Evolutionary conservation across 2,888 invertebrate genomes (phyloP).

Genomic region (Tuta absoluta): DNA sequence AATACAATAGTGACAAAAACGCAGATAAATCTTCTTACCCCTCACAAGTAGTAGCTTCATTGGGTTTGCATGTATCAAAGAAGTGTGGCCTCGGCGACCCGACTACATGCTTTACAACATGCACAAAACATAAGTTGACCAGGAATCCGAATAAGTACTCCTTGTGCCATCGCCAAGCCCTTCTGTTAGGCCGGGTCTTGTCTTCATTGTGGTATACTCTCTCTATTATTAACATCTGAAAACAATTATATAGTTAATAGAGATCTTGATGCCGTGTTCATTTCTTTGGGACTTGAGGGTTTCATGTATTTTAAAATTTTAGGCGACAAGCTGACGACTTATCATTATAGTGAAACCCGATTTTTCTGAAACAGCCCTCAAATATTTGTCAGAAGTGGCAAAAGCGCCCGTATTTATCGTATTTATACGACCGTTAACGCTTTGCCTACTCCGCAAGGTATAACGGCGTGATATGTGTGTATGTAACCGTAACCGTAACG

Average conservation of each 20-base stretch:
- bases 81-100: constrained; percentile 90
- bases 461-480: too few species aligned
- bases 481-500: too few species aligned
- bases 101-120: constrained; percentile 82
- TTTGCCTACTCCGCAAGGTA: too few species aligned
- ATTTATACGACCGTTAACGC: too few species aligned
- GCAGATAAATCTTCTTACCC: constrained; percentile 44
- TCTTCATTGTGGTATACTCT: constrained; percentile 49
- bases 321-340: too few species aligned
- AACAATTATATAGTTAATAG: background rate
- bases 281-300: too few species aligned
- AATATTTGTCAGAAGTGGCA: too few species aligned
- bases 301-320: too few species aligned
- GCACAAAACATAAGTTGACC: constrained; percentile 80
- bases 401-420: too few species aligned
- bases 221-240: constrained; percentile 67
- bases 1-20: background rate
- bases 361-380: too few species aligned
- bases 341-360: too few species aligned
- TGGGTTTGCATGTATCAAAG: constrained; percentile 86
- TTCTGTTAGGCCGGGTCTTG: constrained; percentile 49
- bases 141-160: constrained; percentile 83
- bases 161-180: constrained; percentile 78
- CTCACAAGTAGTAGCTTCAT: constrained; percentile 82
- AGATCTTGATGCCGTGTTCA: background rate